A percentile compares a stretch with the other conserved stretches of the same genome.
Conservation (phyloP, 2,888 invertebrate genomes). For the Orchestes rusci region DNA sequence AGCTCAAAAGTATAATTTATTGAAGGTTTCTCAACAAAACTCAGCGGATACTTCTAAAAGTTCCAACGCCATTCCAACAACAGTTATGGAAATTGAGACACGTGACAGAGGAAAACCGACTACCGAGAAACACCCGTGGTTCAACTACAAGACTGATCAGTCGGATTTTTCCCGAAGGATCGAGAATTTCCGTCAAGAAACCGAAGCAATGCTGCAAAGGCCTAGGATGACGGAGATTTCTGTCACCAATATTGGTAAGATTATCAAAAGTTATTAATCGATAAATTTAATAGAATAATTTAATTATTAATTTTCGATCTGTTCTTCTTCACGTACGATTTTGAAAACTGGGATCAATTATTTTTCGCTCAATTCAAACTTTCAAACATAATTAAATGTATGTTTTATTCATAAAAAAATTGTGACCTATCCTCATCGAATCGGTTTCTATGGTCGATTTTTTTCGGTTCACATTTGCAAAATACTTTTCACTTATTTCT, state of each 20-base stretch:
- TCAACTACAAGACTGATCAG: constrained; percentile 55
- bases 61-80: constrained; percentile 35
- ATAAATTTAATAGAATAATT: not conserved
- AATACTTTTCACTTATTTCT: too few relatives aligned
- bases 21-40: too few relatives aligned
- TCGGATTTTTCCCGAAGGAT: constrained; percentile 57
- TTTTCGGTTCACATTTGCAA: too few relatives aligned
- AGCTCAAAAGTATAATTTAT: too few relatives aligned
- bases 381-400: too few relatives aligned
- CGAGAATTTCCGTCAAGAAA: constrained; percentile 68
- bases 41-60: too few relatives aligned
- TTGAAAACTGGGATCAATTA: too few relatives aligned
- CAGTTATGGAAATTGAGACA: constrained; percentile 27
- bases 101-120: constrained; percentile 21
- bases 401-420: too few relatives aligned
- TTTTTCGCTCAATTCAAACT: too few relatives aligned
- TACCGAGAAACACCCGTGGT: constrained; percentile 43
- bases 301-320: not conserved
- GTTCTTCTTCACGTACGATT: too few relatives aligned
- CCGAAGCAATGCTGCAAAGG: constrained; percentile 58
- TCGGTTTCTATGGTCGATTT: too few relatives aligned
- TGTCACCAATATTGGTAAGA: constrained; percentile 32
- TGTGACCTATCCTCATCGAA: too few relatives aligned
- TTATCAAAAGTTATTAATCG: not conserved
- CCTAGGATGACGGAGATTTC: constrained; percentile 38